These are phyloP conservation scores for Recurvirostra avosetta DNA, from an alignment of 2,113 vertebrate species.

Conservation along the genomic window DNA sequence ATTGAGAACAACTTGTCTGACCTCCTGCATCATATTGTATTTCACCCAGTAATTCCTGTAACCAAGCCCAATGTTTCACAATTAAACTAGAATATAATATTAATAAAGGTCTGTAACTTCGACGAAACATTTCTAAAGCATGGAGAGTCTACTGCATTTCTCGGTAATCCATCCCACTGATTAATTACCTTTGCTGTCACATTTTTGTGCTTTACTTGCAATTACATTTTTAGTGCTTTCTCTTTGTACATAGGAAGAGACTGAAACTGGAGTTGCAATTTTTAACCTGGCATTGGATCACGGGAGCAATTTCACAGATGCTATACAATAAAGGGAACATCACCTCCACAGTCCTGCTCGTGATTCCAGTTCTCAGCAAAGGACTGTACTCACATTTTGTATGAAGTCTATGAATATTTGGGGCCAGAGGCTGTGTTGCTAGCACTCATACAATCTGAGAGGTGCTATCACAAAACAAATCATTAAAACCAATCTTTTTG, in stretches of 20 bases:
- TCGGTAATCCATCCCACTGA: neutral
- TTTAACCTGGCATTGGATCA: neutral
- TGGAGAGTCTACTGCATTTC: neutral
- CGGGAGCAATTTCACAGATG: neutral
- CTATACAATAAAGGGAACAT: neutral
- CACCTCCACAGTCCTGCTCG: neutral
- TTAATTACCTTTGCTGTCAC: neutral
- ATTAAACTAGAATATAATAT: neutral
- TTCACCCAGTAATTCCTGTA: neutral
- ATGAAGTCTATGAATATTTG: neutral
- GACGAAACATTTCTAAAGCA: neutral
- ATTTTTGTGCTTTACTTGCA: neutral
- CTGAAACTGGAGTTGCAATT: neutral
- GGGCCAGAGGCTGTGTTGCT: neutral
- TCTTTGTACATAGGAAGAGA: neutral
- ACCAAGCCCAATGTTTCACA: neutral
- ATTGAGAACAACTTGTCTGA: neutral
- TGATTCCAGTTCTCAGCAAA: neutral
- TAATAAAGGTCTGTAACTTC: neutral
- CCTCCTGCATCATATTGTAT: neutral
- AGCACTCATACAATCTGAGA: neutral
- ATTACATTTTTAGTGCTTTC: neutral
- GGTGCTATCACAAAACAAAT: neutral
- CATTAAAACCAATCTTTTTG: neutral
- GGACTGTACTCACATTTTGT: neutral